Evolutionary conservation across 1,140 invertebrate species (phyloP).

Genomic region (Adelges cooleyi): DNA sequence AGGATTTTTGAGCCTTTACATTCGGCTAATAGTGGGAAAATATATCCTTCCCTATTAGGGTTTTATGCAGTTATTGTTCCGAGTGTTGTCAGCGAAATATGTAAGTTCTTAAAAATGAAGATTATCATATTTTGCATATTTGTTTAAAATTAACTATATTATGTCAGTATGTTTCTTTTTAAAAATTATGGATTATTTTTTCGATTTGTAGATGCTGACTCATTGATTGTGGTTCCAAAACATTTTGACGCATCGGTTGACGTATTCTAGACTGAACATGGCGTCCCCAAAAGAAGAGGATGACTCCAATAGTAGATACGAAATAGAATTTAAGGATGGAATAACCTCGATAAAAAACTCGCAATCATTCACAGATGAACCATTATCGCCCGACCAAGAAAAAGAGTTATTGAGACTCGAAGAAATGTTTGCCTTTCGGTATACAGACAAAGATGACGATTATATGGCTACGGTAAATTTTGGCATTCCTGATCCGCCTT

Average conservation of each 20-base stretch:
- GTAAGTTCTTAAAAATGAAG: no score
- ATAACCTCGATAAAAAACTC: conserved; percentile 27
- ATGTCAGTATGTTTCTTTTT: no score
- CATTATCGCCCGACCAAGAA: conserved; percentile 38
- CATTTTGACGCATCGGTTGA: conserved; percentile 23
- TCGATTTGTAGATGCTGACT: conserved; percentile 18
- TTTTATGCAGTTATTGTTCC: conserved; percentile 38
- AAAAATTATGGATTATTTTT: background rate
- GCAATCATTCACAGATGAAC: conserved; percentile 32
- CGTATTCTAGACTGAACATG: conserved; percentile 33
- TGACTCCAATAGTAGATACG: no score
- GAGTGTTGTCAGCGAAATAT: conserved; percentile 36
- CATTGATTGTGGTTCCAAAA: conserved; percentile 35
- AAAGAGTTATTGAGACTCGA: conserved; percentile 44
- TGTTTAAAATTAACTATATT: no score
- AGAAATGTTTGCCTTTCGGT: conserved; percentile 43
- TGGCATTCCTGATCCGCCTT: conserved; percentile 39
- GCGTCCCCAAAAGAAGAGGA: conserved; percentile 9
- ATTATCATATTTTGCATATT: no score
- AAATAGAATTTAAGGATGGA: conserved; percentile 30
- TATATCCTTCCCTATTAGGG: conserved; percentile 33
- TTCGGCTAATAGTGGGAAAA: conserved; percentile 30
- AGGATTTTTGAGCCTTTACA: conserved; percentile 38
- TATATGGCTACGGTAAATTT: conserved; percentile 40
- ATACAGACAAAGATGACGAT: conserved; percentile 42